Evolutionary conservation across 1,140 invertebrate species (phyloP), one percentile per base, ranked within the genome.

Genomic region (Panulirus ornatus): DNA sequence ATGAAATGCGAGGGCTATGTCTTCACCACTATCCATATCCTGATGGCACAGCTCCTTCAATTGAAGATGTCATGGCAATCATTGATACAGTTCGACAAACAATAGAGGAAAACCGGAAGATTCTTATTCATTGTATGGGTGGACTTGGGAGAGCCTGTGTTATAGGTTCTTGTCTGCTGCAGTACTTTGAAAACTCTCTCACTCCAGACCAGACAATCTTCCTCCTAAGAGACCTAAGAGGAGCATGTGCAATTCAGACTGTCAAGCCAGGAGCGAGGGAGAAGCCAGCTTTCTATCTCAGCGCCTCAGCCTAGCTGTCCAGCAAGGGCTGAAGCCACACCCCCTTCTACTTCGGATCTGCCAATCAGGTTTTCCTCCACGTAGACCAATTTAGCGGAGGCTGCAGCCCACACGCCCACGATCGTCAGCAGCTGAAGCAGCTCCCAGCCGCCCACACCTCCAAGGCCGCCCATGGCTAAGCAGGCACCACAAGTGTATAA

Each of bases 41-140:
- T 14, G 91, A 91, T 63, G 91, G 91, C 30, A 51, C 84, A 42
- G 71, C 87, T 2, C 91, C 91, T n/a, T 86, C 91, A 9, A 85
- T 90, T 73, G 91, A 89, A 22, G 79, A 70, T n/a, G 82, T 89
- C 44, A 90, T 91, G 87, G 63, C 36, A 70, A 90, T 91, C 44
- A 66, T 90, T 47, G 90, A 91, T 40, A 51, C 66, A 36, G 44
- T 86, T 16, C 44, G 84, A 8, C 76, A 87, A 16, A 51, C 73
- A 8, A 54, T 91, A 42, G 84, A 91, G 58, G 82, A 86, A 44
- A 87, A 82, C 22, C 58, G 90, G 6, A 85, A 84, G 34, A 47
- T 91, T 86, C 79, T 91, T 22, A 87, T 91, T 2, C 90, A 91
- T 34, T 92, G 91, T 44, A 92, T 92, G 87, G 88, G 91, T 44